Evolutionary conservation across 2,797 vertebrate species (phyloP).

Genomic region (Gymnothorax reevesii): DNA sequence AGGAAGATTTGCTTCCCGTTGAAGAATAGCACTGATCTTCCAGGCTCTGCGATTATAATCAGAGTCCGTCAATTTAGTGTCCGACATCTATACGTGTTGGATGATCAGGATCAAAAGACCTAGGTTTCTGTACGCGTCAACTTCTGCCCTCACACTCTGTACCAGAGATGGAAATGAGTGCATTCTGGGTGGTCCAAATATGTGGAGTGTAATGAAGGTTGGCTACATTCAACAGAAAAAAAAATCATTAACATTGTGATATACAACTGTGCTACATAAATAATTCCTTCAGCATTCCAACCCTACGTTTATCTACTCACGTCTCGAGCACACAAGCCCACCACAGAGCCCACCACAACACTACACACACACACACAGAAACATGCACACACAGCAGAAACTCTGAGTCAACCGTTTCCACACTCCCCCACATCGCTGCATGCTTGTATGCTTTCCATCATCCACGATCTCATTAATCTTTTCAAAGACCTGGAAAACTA

Average conservation of each 20-base stretch:
- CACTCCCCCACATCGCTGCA: not conserved
- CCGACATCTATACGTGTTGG: not conserved
- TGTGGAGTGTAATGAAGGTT: not conserved
- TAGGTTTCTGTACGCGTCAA: not conserved
- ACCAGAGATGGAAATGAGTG: not conserved
- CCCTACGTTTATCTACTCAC: not conserved
- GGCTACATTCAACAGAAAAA: not conserved
- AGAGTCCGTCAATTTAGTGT: not conserved
- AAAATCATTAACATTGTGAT: not conserved
- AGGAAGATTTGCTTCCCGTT: not conserved
- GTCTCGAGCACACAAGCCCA: not conserved
- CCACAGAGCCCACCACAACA: not conserved
- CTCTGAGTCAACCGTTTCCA: not conserved
- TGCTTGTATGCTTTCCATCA: not conserved
- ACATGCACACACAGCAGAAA: not conserved
- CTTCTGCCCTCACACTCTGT: not conserved
- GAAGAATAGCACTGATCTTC: not conserved
- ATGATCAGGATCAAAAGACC: not conserved
- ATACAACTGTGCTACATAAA: not conserved
- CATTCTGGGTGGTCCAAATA: not conserved
- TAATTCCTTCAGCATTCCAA: not conserved
- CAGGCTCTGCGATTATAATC: not conserved
- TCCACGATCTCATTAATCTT: slow-evolving; percentile 9
- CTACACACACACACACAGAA: not conserved
- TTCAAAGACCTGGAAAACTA: not conserved